A percentile compares a stretch with the other conserved stretches of the same genome.
These are phyloP conservation scores for Argopecten irradians DNA, from an alignment of 1,140 invertebrate genomes.

Conservation along the genomic window DNA sequence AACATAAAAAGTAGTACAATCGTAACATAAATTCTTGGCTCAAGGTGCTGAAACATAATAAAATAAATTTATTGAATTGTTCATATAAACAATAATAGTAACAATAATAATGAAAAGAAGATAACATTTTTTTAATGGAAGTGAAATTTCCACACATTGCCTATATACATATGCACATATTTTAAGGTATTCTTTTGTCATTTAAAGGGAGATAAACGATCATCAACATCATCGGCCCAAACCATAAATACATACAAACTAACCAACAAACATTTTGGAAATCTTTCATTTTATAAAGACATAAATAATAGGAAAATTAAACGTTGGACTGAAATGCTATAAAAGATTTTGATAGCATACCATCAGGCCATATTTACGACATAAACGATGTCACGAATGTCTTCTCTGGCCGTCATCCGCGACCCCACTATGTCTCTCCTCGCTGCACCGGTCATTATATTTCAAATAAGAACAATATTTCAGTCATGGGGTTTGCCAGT, in stretches of 20 bases:
- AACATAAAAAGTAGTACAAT: too few species aligned
- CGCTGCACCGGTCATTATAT: constrained; percentile 40
- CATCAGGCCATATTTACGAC: constrained; percentile 29
- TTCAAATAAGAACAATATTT: constrained; percentile 47
- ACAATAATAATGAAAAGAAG: too few species aligned
- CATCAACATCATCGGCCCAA: not conserved
- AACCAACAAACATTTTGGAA: not conserved
- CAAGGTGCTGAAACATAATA: too few species aligned
- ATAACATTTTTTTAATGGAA: too few species aligned
- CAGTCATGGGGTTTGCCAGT: constrained; percentile 39
- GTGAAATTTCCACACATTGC: too few species aligned
- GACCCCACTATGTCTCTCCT: not conserved
- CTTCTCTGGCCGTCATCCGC: not conserved
- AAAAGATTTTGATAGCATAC: constrained; percentile 38
- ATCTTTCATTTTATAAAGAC: not conserved
- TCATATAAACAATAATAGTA: too few species aligned
- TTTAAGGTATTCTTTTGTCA: not conserved
- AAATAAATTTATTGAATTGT: too few species aligned
- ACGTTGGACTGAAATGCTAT: constrained; percentile 27
- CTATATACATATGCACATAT: not conserved
- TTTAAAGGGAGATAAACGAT: not conserved
- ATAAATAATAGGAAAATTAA: constrained; percentile 30
- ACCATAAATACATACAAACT: not conserved
- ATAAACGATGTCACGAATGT: not conserved
- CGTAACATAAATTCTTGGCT: too few species aligned